Conservation (phyloP, 2,797 vertebrate species). For the Phataginus tricuspis region DNA sequence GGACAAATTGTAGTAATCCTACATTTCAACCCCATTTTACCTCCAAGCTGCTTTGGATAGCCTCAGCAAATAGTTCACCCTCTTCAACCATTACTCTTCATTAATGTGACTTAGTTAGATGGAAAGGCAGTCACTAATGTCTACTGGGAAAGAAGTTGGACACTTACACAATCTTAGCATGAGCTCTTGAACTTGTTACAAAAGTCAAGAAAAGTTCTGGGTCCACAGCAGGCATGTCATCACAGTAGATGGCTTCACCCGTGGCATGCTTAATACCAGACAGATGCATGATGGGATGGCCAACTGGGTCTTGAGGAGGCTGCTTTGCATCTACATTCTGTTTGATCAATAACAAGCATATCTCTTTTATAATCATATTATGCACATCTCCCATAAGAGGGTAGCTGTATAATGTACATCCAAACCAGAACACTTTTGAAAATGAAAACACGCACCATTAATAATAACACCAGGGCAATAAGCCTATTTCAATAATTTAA, state of each 20-base stretch:
- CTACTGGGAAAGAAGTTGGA: not conserved
- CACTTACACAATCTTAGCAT: conserved; percentile 88
- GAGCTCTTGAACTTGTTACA: conserved; percentile 88
- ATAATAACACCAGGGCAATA: not conserved
- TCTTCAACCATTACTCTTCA: not conserved
- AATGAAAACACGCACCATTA: not conserved
- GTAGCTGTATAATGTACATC: not conserved
- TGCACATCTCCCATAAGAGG: not conserved
- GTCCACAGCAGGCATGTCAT: conserved; percentile 86
- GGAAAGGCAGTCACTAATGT: not conserved
- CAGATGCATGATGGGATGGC: conserved; percentile 87
- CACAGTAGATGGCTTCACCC: conserved; percentile 89
- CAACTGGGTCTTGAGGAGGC: conserved; percentile 85
- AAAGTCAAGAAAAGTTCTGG: conserved; percentile 88
- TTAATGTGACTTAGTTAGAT: not conserved
- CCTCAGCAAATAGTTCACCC: not conserved
- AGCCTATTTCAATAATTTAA: not conserved
- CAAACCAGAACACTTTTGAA: not conserved
- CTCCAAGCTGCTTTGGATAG: not conserved
- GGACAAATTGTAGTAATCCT: not conserved
- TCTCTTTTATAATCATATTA: not conserved
- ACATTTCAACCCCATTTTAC: not conserved
- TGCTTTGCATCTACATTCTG: conserved; percentile 76
- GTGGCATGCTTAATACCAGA: conserved; percentile 89
- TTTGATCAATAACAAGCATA: conserved; percentile 12